Conservation (phyloP, 2,113 vertebrate genomes). For the Epinephelus cyanopodus region DNA sequence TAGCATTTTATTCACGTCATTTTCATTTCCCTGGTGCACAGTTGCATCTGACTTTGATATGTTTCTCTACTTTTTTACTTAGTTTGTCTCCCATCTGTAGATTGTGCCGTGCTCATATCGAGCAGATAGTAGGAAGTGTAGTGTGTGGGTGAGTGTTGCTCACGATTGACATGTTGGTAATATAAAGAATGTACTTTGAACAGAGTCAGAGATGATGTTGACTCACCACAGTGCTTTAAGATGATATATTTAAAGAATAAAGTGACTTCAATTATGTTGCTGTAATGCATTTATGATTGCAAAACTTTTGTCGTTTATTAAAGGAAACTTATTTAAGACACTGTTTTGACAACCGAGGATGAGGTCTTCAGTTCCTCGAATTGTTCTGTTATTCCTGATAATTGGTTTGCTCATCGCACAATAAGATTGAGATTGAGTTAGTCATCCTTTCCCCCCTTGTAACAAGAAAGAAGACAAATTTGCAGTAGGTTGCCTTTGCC, state of each 20-base stretch:
- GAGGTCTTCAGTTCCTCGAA: background rate
- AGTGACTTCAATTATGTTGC: background rate
- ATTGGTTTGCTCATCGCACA: conserved; percentile 39
- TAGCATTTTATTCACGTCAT: too few relatives aligned
- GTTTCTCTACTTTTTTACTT: too few relatives aligned
- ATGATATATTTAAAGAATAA: conserved; percentile 1
- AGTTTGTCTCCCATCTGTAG: too few relatives aligned
- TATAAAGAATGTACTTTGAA: background rate
- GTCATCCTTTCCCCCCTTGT: background rate
- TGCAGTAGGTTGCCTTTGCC: conserved; percentile 18
- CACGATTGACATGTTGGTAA: background rate
- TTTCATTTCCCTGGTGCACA: too few relatives aligned
- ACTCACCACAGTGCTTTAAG: background rate
- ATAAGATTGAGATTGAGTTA: conserved; percentile 14
- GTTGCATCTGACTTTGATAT: too few relatives aligned
- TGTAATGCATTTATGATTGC: background rate
- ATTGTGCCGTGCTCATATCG: background rate
- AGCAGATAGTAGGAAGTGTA: background rate
- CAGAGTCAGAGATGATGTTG: background rate
- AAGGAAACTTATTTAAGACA: background rate
- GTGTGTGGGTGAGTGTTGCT: background rate
- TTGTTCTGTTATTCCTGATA: conserved; percentile 14
- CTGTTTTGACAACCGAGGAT: conserved; percentile 1
- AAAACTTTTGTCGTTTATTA: background rate
- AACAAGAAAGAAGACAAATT: background rate